A percentile compares a stretch with the other conserved stretches of the same genome.
Conservation (phyloP, 2,113 vertebrate species). For the Rhinoptilus africanus region DNA sequence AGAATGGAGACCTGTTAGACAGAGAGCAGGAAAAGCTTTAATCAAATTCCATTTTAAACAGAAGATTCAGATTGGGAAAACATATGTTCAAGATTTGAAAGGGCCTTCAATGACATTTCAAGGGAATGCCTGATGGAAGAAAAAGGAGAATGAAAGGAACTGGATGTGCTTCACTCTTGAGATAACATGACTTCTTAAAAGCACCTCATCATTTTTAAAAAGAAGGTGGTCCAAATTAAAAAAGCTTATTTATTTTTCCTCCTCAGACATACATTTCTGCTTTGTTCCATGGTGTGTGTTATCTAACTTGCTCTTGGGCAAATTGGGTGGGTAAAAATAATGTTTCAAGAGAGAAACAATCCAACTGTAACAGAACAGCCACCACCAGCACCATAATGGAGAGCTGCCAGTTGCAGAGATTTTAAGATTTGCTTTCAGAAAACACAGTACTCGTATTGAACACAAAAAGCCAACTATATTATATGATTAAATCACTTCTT, state of each 20-base stretch:
- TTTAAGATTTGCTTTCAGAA: not conserved
- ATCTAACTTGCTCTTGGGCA: not conserved
- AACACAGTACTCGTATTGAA: not conserved
- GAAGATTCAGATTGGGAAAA: not conserved
- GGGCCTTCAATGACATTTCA: not conserved
- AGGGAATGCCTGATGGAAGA: not conserved
- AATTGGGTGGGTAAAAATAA: not conserved
- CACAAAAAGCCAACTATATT: not conserved
- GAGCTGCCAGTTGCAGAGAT: not conserved
- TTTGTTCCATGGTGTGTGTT: not conserved
- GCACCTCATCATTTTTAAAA: accelerated
- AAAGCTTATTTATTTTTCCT: not conserved
- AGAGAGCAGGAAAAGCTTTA: not conserved
- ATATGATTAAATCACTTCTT: not conserved
- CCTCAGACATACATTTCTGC: not conserved
- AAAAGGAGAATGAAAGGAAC: not conserved
- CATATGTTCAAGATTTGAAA: not conserved
- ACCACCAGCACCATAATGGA: not conserved
- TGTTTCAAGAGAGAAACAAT: not conserved
- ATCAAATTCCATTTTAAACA: not conserved
- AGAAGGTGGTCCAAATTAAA: not conserved
- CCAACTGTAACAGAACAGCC: not conserved
- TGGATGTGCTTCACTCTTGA: not conserved
- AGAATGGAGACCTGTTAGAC: not conserved
- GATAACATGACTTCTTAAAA: not conserved